phyloP scores from a whole-genome alignment of 2,797 vertebrate genomes.

The Myiothlypis coronata region DNA sequence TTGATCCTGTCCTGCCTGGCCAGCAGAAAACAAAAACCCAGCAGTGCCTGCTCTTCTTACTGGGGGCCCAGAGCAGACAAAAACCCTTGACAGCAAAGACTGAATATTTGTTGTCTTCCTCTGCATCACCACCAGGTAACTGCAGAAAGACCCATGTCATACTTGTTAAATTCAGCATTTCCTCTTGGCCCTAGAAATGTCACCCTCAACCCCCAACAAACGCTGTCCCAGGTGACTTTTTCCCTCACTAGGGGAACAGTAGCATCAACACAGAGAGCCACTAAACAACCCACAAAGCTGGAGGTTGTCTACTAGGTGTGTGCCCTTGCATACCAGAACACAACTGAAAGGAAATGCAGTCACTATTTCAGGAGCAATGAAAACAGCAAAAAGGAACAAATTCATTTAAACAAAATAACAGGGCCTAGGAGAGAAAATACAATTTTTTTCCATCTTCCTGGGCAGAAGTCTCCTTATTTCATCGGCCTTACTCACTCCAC shows the following conservation, averaged over 20 bases:
- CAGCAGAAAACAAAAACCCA: neutral
- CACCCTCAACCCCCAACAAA: neutral
- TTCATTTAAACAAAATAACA: constrained; percentile 7
- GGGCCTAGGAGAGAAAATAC: neutral
- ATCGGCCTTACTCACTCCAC: neutral
- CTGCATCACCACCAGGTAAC: neutral
- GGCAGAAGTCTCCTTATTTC: neutral
- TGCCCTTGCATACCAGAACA: neutral
- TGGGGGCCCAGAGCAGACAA: neutral
- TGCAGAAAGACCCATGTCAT: neutral
- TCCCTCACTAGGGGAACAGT: accelerated
- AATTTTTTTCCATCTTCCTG: neutral
- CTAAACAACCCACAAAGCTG: neutral
- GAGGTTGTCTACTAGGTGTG: neutral
- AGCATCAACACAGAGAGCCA: neutral
- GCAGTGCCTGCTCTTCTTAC: neutral
- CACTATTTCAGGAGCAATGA: neutral
- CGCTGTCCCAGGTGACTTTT: neutral
- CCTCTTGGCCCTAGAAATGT: neutral
- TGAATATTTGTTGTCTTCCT: neutral
- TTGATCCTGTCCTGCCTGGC: neutral
- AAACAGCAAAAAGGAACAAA: constrained; percentile 16
- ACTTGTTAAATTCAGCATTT: neutral
- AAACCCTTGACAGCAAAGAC: neutral
- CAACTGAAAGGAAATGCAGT: constrained; percentile 15